phyloP scores from a whole-genome alignment of 1,140 invertebrate genomes.

The Ostrea denselamellosa region DNA sequence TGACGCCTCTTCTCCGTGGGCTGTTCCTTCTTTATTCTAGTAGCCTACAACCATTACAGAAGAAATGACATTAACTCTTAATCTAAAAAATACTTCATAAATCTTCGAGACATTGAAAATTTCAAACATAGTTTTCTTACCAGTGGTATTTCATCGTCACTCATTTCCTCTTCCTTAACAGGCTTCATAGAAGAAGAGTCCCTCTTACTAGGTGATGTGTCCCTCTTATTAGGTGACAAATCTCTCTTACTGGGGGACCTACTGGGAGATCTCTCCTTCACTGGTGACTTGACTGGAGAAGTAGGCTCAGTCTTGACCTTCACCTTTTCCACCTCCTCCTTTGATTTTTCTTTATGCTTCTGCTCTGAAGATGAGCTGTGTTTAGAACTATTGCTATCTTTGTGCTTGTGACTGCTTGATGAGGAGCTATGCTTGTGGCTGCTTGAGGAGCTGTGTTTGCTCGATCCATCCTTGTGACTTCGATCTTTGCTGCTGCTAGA shows the following conservation, averaged over 20 bases:
- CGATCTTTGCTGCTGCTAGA: slow-evolving; percentile 47
- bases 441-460: slow-evolving; percentile 50
- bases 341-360: slow-evolving; percentile 55
- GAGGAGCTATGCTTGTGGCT: slow-evolving; percentile 58
- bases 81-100: not conserved
- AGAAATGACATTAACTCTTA: not conserved
- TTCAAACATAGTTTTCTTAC: slow-evolving; percentile 78
- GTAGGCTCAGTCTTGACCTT: slow-evolving; percentile 51
- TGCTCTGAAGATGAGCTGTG: slow-evolving; percentile 56
- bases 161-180: slow-evolving; percentile 76
- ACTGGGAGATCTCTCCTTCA: slow-evolving; percentile 15
- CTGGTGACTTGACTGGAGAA: slow-evolving; percentile 41
- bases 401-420: slow-evolving; percentile 71
- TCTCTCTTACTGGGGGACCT: slow-evolving; percentile 38
- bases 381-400: slow-evolving; percentile 79
- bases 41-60: slow-evolving; percentile 54
- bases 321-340: slow-evolving; percentile 56
- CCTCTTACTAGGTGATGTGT: slow-evolving; percentile 11
- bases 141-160: slow-evolving; percentile 88
- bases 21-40: slow-evolving; percentile 61
- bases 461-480: slow-evolving; percentile 18
- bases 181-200: not conserved
- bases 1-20: slow-evolving; percentile 57
- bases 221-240: slow-evolving; percentile 31
- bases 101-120: slow-evolving; percentile 3